Evolutionary conservation across 2,797 vertebrate genomes (phyloP), one percentile per base, ranked within the genome.

Genomic region (Tenualosa ilisha): DNA sequence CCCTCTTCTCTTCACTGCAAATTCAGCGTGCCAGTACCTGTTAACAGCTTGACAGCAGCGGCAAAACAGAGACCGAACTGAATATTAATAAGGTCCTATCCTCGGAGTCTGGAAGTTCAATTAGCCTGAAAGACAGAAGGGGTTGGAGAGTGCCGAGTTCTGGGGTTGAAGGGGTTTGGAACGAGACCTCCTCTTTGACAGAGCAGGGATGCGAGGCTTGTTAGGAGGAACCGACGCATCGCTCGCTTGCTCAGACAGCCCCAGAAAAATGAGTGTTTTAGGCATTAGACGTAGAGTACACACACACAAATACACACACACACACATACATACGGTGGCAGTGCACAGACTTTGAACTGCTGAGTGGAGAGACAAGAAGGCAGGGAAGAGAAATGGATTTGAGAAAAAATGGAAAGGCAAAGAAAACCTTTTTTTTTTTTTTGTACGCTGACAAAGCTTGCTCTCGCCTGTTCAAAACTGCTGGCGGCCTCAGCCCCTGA

Each of bases 51-150:
- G 86, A 86, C 63, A 50, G 82, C 61, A 51, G 75, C 79, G 83
- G 81, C 81, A 85, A 85, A 81, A 79, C 56, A 54, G 40, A 50
- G 53, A 54, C 11, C 17, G 26, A 49, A 85, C 49, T 3, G 82
- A 85, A 75, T 54, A 20, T 65, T 65, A 86, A 46, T 65, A 53
- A 68, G 12, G 72, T 81, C 81, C 79, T 84, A 61, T 68, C 85
- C 82, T 88, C 84, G 50, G 85, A 86, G 82, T 88, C 82, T 79
- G 79, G 65, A 84, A 85, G 84, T 85, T 89, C 82, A 84, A 88
- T 86, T 85, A 84, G 68, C 84, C 85, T 68, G 59, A 84, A 86
- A 86, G 85, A 85, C 86, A 84, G 81, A 82, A 7, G 26, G 82
- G 26, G 31, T 72, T 31, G 13, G 31, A 8, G 63, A 26, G 63